Evolutionary conservation across 2,113 vertebrate species (phyloP).

Genomic region (Alethe castanea): DNA sequence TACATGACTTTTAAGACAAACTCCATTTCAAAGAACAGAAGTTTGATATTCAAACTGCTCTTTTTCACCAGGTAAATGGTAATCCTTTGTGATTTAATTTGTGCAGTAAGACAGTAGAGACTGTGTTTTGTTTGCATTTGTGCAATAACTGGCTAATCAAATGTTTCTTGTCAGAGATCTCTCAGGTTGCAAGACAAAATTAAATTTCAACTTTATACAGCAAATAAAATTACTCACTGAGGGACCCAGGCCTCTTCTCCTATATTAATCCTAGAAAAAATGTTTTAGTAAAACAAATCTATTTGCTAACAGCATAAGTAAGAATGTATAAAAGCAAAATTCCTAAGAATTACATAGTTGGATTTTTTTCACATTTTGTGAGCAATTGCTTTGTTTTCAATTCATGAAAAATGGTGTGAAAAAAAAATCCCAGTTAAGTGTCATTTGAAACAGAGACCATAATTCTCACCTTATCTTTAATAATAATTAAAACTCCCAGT

Average conservation of each 20-base stretch:
- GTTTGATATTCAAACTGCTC: background rate
- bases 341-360: background rate
- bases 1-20: background rate
- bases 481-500: background rate
- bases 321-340: background rate
- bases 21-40: background rate
- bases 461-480: background rate
- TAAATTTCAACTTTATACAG: background rate
- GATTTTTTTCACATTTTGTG: background rate
- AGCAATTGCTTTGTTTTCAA: background rate
- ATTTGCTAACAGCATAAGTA: background rate
- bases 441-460: background rate
- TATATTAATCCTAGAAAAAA: background rate
- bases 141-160: conserved; percentile 18
- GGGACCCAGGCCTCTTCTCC: background rate
- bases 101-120: background rate
- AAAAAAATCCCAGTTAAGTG: background rate
- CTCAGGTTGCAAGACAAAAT: background rate
- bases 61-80: background rate
- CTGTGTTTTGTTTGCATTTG: background rate
- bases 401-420: background rate
- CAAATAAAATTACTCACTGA: background rate
- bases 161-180: background rate
- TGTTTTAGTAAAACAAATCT: background rate
- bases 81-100: background rate